A percentile compares a stretch with the other conserved stretches of the same genome.
Evolutionary conservation across 1,140 invertebrate species (phyloP).

Genomic region (Papilio polytes): DNA sequence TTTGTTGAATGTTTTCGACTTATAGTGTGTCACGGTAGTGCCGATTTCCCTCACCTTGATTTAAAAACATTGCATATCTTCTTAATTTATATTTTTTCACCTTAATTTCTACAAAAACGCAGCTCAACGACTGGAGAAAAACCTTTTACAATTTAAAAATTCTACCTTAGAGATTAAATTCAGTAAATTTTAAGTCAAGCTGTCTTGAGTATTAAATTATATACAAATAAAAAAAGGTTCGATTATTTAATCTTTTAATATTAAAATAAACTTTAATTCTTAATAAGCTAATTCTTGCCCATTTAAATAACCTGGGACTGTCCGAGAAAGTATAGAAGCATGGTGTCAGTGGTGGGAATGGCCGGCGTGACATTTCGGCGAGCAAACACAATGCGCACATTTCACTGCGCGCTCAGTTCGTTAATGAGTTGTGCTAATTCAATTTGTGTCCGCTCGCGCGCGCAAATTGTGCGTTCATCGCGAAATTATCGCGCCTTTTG

Average conservation of each 20-base stretch:
- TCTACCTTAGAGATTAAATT: not conserved
- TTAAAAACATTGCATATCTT: not conserved
- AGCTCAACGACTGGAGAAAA: not conserved
- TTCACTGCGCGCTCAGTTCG: constrained; percentile 4
- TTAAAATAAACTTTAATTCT: no score
- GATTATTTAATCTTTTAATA: no score
- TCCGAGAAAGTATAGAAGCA: not conserved
- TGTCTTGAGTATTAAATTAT: not conserved
- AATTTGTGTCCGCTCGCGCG: constrained; percentile 12
- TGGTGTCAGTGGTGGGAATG: constrained; percentile 28
- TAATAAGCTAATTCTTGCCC: not conserved
- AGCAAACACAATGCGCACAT: constrained; percentile 8
- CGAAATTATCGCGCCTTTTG: constrained; percentile 11
- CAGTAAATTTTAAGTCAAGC: not conserved
- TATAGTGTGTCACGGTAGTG: not conserved
- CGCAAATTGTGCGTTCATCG: constrained; percentile 17
- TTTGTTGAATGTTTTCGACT: not conserved
- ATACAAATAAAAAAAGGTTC: no score
- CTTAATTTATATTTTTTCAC: not conserved
- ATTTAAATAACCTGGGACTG: not conserved
- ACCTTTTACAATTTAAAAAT: not conserved
- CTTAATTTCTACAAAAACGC: not conserved
- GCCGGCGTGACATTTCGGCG: constrained; percentile 11
- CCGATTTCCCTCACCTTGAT: not conserved
- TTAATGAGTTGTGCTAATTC: constrained; percentile 28